phyloP scores from a whole-genome alignment of 2,888 invertebrate genomes.

The Meganola albula region DNA sequence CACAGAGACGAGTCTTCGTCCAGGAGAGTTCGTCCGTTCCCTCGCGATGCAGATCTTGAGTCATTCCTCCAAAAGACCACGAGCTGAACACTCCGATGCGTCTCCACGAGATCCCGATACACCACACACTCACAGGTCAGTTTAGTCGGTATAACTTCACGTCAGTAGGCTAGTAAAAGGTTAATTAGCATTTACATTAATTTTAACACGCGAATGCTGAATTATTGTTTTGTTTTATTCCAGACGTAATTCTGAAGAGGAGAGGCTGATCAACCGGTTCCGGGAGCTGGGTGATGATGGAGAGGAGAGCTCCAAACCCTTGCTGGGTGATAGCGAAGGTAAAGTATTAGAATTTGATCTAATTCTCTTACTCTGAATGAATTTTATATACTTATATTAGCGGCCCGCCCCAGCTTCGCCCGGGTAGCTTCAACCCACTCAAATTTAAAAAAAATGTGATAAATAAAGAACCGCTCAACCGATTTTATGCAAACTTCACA shows the following conservation, averaged over 20 bases:
- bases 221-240: conserved; percentile 16
- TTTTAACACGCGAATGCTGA: neutral
- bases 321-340: conserved; percentile 69
- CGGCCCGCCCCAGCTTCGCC: no score
- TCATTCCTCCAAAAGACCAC: conserved; percentile 74
- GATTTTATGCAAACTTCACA: no score
- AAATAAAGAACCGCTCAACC: no score
- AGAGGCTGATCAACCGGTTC: conserved; percentile 48
- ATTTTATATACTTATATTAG: no score
- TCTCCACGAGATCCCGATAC: conserved; percentile 34
- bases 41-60: conserved; percentile 90
- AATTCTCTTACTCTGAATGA: no score
- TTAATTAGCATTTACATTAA: neutral
- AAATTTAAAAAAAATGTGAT: no score
- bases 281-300: conserved; percentile 52
- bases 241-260: conserved; percentile 58
- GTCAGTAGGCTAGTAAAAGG: neutral
- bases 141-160: neutral
- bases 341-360: no score
- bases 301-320: conserved; percentile 64
- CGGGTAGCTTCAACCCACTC: no score
- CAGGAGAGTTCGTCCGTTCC: conserved; percentile 90
- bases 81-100: conserved; percentile 44
- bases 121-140: conserved; percentile 31
- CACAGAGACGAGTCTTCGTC: conserved; percentile 89